Evolutionary conservation across 2,797 vertebrate species (phyloP).

Genomic region (Danio kyathit): DNA sequence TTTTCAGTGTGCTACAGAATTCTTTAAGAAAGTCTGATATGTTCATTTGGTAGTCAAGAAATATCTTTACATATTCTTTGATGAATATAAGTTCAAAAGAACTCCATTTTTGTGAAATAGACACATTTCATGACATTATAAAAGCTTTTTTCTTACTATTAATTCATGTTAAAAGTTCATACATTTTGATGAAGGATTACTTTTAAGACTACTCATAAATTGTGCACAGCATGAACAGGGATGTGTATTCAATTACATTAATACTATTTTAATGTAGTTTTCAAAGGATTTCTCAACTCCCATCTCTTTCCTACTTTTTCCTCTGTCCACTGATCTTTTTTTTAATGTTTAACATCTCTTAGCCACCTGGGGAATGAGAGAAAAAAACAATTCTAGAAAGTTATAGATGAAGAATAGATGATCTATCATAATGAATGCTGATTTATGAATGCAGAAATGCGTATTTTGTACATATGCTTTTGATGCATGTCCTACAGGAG

Average conservation of each 20-base stretch:
- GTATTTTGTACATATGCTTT: neutral
- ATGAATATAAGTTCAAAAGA: neutral
- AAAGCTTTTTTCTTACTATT: too few species aligned
- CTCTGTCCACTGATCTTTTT: slow-evolving; percentile 38
- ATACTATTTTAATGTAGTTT: neutral
- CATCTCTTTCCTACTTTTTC: neutral
- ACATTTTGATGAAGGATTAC: neutral
- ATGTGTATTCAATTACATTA: neutral
- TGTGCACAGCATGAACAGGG: neutral
- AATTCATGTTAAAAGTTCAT: neutral
- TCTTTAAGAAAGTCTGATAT: too few species aligned
- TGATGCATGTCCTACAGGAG: neutral
- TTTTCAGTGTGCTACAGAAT: too few species aligned
- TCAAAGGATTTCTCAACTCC: neutral
- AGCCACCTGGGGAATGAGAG: neutral
- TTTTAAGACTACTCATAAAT: neutral
- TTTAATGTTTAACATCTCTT: neutral
- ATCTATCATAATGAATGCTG: slow-evolving; percentile 23
- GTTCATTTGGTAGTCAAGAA: too few species aligned
- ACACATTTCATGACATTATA: neutral
- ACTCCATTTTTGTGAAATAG: neutral
- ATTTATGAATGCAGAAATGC: neutral
- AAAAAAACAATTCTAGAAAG: slow-evolving; percentile 7
- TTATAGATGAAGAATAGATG: slow-evolving; percentile 22
- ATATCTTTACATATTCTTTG: neutral